Conservation (phyloP, 2,113 vertebrate species). For the crab-eating macaque (Macaca fascicularis) region T2T-MFA8v1.1 NC_088380.1:153164501-153165000, state of each 20-base stretch:
- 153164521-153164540: conserved; percentile 63
- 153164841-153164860: neutral
- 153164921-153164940: neutral
- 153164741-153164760: neutral
- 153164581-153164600: conserved; percentile 19
- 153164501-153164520: conserved; percentile 66
- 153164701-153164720: neutral
- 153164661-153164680: neutral
- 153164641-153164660: neutral
- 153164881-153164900: neutral
- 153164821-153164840: neutral
- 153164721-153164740: neutral
- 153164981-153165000: neutral
- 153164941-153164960: neutral
- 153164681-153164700: neutral
- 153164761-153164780: neutral
- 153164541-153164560: conserved; percentile 57
- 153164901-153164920: neutral
- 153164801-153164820: neutral
- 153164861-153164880: neutral
- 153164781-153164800: neutral
- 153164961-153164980: neutral
- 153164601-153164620: conserved; percentile 7
- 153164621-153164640: neutral
- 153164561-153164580: conserved; percentile 40